A percentile compares a stretch with the other conserved stretches of the same genome.
Conservation (phyloP, 2,797 vertebrate species). For the Erethizon dorsatum region DNA sequence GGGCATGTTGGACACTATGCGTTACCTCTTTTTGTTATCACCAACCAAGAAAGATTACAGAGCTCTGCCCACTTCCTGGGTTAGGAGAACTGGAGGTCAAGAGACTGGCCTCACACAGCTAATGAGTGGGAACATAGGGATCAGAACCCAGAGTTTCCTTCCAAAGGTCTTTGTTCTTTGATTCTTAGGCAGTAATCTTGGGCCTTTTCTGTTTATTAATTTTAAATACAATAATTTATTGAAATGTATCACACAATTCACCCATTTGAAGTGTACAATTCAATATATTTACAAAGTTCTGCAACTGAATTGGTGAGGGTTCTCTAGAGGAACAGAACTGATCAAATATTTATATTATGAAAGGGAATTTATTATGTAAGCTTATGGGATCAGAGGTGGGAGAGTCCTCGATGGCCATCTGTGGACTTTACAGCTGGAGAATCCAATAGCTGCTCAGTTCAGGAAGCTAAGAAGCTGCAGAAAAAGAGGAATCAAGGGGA, state of each 20-base stretch:
- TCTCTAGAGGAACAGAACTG: not conserved
- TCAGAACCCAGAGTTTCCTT: slow-evolving; percentile 59
- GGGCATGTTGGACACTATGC: not conserved
- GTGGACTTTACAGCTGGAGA: not conserved
- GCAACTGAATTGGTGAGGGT: not conserved
- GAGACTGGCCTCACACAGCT: slow-evolving; percentile 7
- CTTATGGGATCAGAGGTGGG: not conserved
- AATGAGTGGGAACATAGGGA: not conserved
- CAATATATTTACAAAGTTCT: not conserved
- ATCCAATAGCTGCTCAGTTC: not conserved
- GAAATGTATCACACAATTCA: not conserved
- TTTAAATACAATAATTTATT: not conserved
- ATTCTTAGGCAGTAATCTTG: not conserved
- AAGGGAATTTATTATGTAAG: not conserved
- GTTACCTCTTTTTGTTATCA: not conserved
- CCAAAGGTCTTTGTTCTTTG: slow-evolving; percentile 30
- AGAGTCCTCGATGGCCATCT: not conserved
- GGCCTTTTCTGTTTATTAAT: not conserved
- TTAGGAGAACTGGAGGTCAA: not conserved
- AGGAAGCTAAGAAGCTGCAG: not conserved
- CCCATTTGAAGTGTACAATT: not conserved
- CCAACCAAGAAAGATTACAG: not conserved
- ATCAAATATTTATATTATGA: not conserved
- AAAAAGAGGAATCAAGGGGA: not conserved
- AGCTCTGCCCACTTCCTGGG: not conserved